A percentile compares a stretch with the other conserved stretches of the same genome.
Conservation (phyloP, 1,140 invertebrate species). For the Pseudomyrmex cubaensis region DNA sequence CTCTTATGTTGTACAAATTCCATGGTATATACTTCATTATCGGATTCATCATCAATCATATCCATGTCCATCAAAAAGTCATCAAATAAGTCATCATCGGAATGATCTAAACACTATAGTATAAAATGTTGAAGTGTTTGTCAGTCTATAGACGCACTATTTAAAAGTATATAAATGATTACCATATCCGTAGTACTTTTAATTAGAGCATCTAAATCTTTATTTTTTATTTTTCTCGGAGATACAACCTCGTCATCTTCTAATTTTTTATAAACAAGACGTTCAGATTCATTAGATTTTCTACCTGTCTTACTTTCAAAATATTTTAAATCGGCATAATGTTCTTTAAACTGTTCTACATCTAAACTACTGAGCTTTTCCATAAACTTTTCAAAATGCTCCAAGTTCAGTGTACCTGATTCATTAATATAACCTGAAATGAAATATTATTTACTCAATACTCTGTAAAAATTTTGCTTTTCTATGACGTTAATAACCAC, state of each 20-base stretch:
- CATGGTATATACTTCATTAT: slow-evolving; percentile 85
- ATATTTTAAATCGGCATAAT: slow-evolving; percentile 94
- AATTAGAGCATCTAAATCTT: slow-evolving; percentile 87
- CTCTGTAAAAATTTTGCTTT: background rate
- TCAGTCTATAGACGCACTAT: background rate
- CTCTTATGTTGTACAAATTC: slow-evolving; percentile 95
- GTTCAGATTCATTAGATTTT: slow-evolving; percentile 78
- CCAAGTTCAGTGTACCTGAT: slow-evolving; percentile 92
- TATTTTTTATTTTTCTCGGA: slow-evolving; percentile 73
- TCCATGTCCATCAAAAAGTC: slow-evolving; percentile 14
- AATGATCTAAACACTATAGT: slow-evolving; percentile 79
- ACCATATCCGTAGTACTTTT: slow-evolving; percentile 87
- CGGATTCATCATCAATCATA: slow-evolving; percentile 73
- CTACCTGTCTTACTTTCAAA: slow-evolving; percentile 91
- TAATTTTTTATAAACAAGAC: slow-evolving; percentile 67
- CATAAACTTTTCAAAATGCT: slow-evolving; percentile 95
- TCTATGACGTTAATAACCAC: background rate
- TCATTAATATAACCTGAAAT: slow-evolving; percentile 96
- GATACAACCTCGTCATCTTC: slow-evolving; percentile 61
- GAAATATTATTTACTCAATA: slow-evolving; percentile 55
- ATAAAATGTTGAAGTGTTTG: slow-evolving; percentile 35
- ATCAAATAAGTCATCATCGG: slow-evolving; percentile 81
- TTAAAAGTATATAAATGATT: slow-evolving; percentile 67
- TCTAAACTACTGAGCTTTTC: slow-evolving; percentile 92
- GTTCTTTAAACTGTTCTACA: slow-evolving; percentile 93